Conservation (phyloP, 2,113 vertebrate species). For the Lophotis ruficrista region DNA sequence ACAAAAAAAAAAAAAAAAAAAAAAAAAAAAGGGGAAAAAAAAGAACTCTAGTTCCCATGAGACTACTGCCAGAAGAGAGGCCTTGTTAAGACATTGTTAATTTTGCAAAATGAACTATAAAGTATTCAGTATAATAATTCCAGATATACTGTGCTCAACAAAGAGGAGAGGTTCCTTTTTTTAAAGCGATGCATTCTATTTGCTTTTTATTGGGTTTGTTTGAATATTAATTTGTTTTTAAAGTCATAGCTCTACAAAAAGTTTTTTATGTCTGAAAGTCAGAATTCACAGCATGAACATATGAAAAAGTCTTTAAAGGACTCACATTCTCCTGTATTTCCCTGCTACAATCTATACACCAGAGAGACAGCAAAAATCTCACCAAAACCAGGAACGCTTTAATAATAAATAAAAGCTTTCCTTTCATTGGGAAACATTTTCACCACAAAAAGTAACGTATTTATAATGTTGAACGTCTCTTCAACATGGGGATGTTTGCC, state of each 20-base stretch:
- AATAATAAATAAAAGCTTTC: constrained; percentile 35
- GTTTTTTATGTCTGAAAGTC: not conserved
- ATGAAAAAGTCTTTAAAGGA: not conserved
- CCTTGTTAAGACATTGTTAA: not conserved
- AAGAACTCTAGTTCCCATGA: not conserved
- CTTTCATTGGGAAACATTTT: not conserved
- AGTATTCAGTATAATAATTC: not conserved
- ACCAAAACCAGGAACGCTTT: not conserved
- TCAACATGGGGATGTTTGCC: not conserved
- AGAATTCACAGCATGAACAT: not conserved
- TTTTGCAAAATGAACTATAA: not conserved
- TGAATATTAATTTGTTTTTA: not conserved
- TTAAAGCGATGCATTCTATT: not conserved
- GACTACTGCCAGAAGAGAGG: not conserved
- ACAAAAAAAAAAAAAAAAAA: not conserved
- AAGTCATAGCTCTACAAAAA: not conserved
- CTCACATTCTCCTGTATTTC: not conserved
- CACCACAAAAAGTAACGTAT: not conserved
- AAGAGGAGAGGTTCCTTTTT: not conserved
- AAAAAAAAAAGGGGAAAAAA: too few species aligned
- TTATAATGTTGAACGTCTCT: not conserved
- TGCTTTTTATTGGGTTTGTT: not conserved
- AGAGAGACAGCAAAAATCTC: constrained; percentile 28
- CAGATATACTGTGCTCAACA: not conserved
- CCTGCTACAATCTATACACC: not conserved